Evolutionary conservation across 1,140 invertebrate genomes (phyloP).

Genomic region (Zaprionus vittiger): DNA sequence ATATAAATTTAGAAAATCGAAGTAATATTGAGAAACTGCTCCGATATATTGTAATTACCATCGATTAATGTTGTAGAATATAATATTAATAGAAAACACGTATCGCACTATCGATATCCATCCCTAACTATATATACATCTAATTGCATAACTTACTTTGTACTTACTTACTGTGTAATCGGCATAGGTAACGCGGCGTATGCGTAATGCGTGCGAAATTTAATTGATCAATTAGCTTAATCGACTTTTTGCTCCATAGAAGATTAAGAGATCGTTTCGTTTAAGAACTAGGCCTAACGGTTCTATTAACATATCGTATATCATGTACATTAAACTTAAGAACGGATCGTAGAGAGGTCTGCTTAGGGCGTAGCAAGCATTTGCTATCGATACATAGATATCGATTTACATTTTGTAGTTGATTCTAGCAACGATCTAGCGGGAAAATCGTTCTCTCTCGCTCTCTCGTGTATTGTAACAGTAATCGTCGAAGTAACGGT

Average conservation of each 20-base stretch:
- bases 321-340: constrained; percentile 52
- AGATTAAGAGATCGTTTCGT: constrained; percentile 57
- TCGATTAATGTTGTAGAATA: neutral
- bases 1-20: too few species aligned
- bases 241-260: constrained; percentile 43
- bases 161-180: constrained; percentile 53
- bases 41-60: neutral
- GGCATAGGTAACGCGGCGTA: constrained; percentile 62
- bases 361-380: constrained; percentile 48
- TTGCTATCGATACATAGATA: constrained; percentile 48
- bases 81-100: neutral
- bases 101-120: constrained; percentile 10
- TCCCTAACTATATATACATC: constrained; percentile 10
- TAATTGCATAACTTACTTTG: constrained; percentile 49
- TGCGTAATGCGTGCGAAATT: constrained; percentile 48
- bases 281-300: constrained; percentile 38
- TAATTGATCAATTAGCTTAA: constrained; percentile 48
- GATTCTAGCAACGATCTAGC: constrained; percentile 13
- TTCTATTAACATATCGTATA: neutral
- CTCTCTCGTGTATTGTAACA: constrained; percentile 9
- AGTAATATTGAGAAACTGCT: too few species aligned
- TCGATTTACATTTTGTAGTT: constrained; percentile 8
- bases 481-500: constrained; percentile 28
- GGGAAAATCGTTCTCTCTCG: neutral
- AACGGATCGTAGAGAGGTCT: constrained; percentile 66